Evolutionary conservation across 2,888 invertebrate species (phyloP), one percentile per base, ranked within the genome.

Genomic region (Philaethria dido): DNA sequence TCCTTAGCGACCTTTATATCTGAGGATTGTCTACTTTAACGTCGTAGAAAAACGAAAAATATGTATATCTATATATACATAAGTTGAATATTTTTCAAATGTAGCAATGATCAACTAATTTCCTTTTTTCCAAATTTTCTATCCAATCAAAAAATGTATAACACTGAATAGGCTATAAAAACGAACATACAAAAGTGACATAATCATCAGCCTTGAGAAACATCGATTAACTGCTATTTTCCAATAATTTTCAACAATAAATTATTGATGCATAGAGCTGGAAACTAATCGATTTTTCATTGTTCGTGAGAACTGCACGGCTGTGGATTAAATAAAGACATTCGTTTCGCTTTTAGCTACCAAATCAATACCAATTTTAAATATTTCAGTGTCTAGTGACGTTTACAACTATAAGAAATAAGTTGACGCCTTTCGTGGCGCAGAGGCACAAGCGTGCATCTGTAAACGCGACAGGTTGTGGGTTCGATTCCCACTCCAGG

Each of bases 211-310:
- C 67, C 59, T 62, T 57, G 50, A 52, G 11, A 18, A n/a, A 14
- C 45, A 45, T 52, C 16, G 16, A 42, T 22, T n/a, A 63, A 20
- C 36, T 20, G 47, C 36, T 62, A 57, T 57, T 42, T 25, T 57
- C 42, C 39, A 29, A 62, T 62, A 66, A 18, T 62, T 57, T 50
- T 52, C 44, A 67, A 50, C 29, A 59, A 45, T 20, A 48, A 52
- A 63, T 59, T 42, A 52, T 55, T 33, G 29, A 44, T 50, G 62
- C 55, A 54, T 54, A 16, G 11, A 62, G 39, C 25, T 44, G 48
- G 16, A 18, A 33, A 16, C 50, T 33, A 67, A 67, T 67, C 67
- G 67, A 67, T 67, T 67, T 62, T 45, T 22, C 42, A 48, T 48
- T 67, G 52, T 20, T 33, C 63, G 59, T 59, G 67, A 59, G 59